A percentile compares a stretch with the other conserved stretches of the same genome.
Conservation (phyloP, 1,140 invertebrate genomes). For the Drosophila eugracilis region DNA sequence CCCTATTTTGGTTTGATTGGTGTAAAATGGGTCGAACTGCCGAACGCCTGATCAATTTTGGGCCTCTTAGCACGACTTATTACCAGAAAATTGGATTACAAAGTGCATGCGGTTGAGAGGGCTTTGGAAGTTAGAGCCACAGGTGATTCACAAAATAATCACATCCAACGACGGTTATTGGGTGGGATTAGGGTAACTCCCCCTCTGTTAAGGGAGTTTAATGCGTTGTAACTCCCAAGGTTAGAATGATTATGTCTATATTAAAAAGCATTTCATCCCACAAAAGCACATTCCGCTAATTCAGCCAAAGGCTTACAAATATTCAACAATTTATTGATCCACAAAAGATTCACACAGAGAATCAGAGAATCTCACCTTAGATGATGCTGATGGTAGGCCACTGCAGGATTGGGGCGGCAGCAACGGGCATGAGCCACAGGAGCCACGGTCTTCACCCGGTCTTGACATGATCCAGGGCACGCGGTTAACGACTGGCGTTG, state of each 20-base stretch:
- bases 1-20: slow-evolving; percentile 70
- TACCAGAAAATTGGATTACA: slow-evolving; percentile 56
- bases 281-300: no score
- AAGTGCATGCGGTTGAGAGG: slow-evolving; percentile 34
- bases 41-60: slow-evolving; percentile 44
- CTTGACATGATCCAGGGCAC: slow-evolving; percentile 81
- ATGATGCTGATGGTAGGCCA: slow-evolving; percentile 63
- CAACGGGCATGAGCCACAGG: slow-evolving; percentile 61
- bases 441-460: slow-evolving; percentile 67
- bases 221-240: not conserved
- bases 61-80: slow-evolving; percentile 61
- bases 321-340: slow-evolving; percentile 75
- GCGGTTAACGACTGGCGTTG: slow-evolving; percentile 84
- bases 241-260: not conserved
- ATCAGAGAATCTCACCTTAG: slow-evolving; percentile 35
- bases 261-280: no score
- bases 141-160: slow-evolving; percentile 28
- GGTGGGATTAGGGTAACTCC: slow-evolving; percentile 14
- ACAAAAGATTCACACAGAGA: slow-evolving; percentile 35
- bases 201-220: not conserved
- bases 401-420: slow-evolving; percentile 57
- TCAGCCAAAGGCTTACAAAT: slow-evolving; percentile 80
- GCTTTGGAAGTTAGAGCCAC: slow-evolving; percentile 17
- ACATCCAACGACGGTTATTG: slow-evolving; percentile 10
- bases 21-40: slow-evolving; percentile 61